Base-by-base conservation (phyloP, 2,888 invertebrate species). In the Autographa gamma region DNA sequence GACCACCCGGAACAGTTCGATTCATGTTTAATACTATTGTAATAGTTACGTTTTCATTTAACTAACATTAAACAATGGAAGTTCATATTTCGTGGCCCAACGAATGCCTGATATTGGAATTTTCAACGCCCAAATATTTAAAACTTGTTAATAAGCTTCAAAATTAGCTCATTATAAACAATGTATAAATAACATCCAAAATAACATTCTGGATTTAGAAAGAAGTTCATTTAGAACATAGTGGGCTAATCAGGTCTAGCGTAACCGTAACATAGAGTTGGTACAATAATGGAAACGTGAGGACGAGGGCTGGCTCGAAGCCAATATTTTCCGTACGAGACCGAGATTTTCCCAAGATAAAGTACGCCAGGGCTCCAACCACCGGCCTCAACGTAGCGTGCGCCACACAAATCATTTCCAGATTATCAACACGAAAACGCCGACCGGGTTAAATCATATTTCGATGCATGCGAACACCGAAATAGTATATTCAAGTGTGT, bases 311-410 rank as follows among this genome's bases (percentile, higher is more conserved):
- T 94, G 93, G 93, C 93, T 78, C 71, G 73, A 76, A 76, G 89
- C 94, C 94, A 94, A 89, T 86, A 85, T 86, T 92, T 92, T 91
- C 90, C 88, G 89, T 86, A 89, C 88, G 90, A 90, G 86, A 88
- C 85, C 86, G 90, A 94, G 92, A 88, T 91, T 92, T 91, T 89
- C 87, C 81, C 86, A 87, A 93, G 93, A 94, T 94, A 93, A 92
- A 87, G 82, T 84, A 78, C 80, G 83, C 84, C 86, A 88, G 85
- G 84, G 84, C 84, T 84, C 82, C 77, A 74, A 78, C 81, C 80
- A 81, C 79, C 79, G 82, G 78, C 86, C 86, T 82, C 82, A 84
- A 73, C 74, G 76, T 89, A 74, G 87, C 90, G 88, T 90, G 91
- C 81, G 77, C 77, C 77, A 80, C 73, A 76, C 83, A 83, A 88